A percentile compares a stretch with the other conserved stretches of the same genome.
These are phyloP conservation scores for pig (Sus scrofa) DNA, from an alignment of 2,113 vertebrate genomes.

Conservation along the genomic window T2T-Sscrofa CM000826.6:154076001-154076500, in stretches of 20 bases:
- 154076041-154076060: accelerated
- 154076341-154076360: accelerated
- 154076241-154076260: no score
- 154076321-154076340: not conserved
- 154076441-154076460: accelerated
- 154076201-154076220: no score
- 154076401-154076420: accelerated
- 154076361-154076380: accelerated
- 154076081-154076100: not conserved
- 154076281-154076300: no score
- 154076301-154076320: no score
- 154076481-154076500: accelerated
- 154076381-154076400: accelerated
- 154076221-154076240: no score
- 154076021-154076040: accelerated
- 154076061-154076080: accelerated
- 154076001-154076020: not conserved
- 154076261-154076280: no score
- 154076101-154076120: no score
- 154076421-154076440: not conserved
- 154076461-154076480: accelerated
- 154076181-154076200: no score
- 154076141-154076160: no score
- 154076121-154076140: no score
- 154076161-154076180: no score